Evolutionary conservation across 2,888 invertebrate species (phyloP).

Genomic region (Drosophila atripex): DNA sequence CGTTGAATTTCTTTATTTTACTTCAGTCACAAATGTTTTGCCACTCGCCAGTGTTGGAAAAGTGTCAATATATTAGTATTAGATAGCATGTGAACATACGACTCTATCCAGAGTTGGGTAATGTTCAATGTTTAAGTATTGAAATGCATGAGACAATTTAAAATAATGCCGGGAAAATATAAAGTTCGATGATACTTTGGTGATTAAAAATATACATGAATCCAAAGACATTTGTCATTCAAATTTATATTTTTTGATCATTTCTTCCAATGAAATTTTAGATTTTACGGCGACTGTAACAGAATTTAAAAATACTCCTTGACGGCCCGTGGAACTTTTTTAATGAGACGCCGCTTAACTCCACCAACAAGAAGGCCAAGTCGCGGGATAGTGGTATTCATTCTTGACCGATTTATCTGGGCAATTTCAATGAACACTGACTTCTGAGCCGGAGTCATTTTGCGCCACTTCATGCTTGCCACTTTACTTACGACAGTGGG

Average conservation of each 20-base stretch:
- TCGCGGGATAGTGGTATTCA: neutral
- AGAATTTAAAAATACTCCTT: neutral
- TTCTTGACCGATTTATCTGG: constrained; percentile 16
- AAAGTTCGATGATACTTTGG: neutral
- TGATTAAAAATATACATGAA: neutral
- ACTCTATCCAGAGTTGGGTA: neutral
- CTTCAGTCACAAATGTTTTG: neutral
- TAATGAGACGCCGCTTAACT: neutral
- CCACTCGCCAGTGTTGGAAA: constrained; percentile 13
- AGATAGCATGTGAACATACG: neutral
- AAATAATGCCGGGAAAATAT: neutral
- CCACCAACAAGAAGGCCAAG: neutral
- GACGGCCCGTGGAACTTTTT: neutral
- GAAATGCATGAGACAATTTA: neutral
- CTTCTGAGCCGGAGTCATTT: constrained; percentile 49
- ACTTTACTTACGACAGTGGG: constrained; percentile 20
- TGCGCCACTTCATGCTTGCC: constrained; percentile 50
- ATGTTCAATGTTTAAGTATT: neutral
- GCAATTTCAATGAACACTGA: constrained; percentile 30
- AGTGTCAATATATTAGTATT: neutral
- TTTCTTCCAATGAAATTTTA: neutral
- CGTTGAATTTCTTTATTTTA: constrained; percentile 2
- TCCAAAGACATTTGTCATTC: neutral
- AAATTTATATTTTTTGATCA: neutral
- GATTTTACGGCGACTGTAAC: neutral